A percentile compares a stretch with the other conserved stretches of the same genome.
Evolutionary conservation across 1,140 invertebrate genomes (phyloP).

Genomic region (Drosophila funebris): DNA sequence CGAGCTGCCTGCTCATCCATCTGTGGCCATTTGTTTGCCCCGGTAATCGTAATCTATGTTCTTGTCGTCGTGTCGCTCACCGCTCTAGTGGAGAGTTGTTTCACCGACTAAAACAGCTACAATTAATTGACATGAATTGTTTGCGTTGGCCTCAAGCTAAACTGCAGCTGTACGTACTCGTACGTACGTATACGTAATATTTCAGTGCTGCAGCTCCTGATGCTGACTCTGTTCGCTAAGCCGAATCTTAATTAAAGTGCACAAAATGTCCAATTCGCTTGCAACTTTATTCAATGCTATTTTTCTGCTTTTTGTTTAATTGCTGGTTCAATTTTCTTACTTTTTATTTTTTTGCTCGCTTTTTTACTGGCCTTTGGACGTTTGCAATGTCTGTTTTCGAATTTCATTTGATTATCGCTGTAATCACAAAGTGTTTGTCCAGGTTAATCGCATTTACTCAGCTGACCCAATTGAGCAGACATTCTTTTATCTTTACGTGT

Average conservation of each 20-base stretch:
- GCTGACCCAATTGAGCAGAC: conserved; percentile 53
- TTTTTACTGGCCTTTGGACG: neutral
- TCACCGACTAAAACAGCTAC: conserved; percentile 21
- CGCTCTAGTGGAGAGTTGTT: conserved; percentile 31
- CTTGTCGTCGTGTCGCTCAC: conserved; percentile 31
- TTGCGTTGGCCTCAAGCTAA: conserved; percentile 17
- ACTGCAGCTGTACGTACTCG: neutral
- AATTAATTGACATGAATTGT: conserved; percentile 52
- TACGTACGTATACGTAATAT: conserved; percentile 44
- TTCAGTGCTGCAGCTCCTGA: neutral
- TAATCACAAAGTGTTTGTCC: conserved; percentile 53
- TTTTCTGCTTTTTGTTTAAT: conserved; percentile 10
- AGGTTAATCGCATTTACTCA: conserved; percentile 60
- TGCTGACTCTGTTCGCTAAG: conserved; percentile 14
- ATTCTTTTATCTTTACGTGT: conserved; percentile 15
- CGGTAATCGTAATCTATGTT: conserved; percentile 41
- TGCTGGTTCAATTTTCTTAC: conserved; percentile 1
- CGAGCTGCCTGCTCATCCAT: conserved; percentile 1
- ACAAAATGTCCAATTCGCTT: conserved; percentile 20
- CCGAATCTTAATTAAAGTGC: conserved; percentile 47
- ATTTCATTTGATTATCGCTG: conserved; percentile 66
- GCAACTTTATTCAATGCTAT: conserved; percentile 25
- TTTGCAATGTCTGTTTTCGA: conserved; percentile 42
- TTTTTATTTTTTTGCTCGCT: neutral
- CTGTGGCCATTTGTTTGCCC: conserved; percentile 37